Percentiles rank a stretch among this genome's conserved stretches.
Conservation (phyloP, 2,797 vertebrate species). For the Jordanella pulchra region DNA sequence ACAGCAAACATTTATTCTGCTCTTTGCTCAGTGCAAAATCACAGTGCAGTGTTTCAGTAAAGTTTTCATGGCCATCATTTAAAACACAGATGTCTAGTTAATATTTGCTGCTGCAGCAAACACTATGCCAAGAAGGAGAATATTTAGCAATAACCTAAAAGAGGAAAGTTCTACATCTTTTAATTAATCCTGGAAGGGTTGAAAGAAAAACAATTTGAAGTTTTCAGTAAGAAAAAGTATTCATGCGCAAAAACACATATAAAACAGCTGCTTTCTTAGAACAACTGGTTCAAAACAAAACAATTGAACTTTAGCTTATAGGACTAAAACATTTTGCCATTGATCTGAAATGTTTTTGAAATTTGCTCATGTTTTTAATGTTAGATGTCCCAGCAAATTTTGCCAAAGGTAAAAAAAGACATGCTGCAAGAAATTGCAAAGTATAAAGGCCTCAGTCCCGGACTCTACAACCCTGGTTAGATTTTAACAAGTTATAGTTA, state of each 20-base stretch:
- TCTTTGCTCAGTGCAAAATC: neutral
- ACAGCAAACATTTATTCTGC: neutral
- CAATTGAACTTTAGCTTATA: no score
- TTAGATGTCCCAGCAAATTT: neutral
- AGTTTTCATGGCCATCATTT: neutral
- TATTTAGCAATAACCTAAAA: neutral
- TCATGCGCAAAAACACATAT: neutral
- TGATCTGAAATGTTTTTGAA: no score
- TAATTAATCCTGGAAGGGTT: neutral
- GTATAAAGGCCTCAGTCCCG: no score
- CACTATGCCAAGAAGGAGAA: neutral
- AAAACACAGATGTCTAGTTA: neutral
- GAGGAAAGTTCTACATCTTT: neutral
- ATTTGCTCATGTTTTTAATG: neutral
- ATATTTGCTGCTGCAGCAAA: neutral
- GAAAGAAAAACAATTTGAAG: neutral
- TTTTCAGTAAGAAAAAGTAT: neutral
- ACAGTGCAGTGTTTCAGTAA: no score
- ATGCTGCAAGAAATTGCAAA: neutral
- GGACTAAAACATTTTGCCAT: no score
- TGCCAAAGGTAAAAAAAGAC: neutral
- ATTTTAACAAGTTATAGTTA: neutral
- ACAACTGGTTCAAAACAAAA: no score
- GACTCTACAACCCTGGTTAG: neutral
- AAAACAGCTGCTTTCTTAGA: neutral